Evolutionary conservation across 1,140 invertebrate species (phyloP).

Genomic region (Drosophila novamexicana): DNA sequence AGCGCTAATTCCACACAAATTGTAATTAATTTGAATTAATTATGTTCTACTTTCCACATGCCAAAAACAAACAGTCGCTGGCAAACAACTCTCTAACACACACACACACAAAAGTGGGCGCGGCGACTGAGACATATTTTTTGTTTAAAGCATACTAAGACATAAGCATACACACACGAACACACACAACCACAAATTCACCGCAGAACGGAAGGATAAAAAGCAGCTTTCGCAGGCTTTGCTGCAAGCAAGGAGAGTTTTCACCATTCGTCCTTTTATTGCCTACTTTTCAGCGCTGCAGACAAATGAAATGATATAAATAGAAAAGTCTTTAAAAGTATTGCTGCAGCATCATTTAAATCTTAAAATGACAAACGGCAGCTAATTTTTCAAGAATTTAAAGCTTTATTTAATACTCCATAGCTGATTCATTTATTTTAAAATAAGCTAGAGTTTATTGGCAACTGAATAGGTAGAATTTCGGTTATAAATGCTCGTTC

Average conservation of each 20-base stretch:
- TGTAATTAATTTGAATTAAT: conserved; percentile 83
- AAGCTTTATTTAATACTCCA: no score
- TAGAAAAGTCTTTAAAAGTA: conserved; percentile 7
- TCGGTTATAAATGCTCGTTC: no score
- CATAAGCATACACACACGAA: conserved; percentile 11
- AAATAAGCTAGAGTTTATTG: no score
- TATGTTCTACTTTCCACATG: conserved; percentile 78
- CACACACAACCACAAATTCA: conserved; percentile 12
- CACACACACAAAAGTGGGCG: conserved; percentile 48
- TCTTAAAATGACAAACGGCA: background rate
- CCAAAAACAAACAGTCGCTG: conserved; percentile 58
- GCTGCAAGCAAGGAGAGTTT: conserved; percentile 43
- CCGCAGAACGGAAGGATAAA: conserved; percentile 63
- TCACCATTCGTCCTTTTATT: conserved; percentile 39
- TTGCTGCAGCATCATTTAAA: background rate
- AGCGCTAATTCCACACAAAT: conserved; percentile 81
- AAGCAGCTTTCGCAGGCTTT: conserved; percentile 15
- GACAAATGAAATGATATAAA: conserved; percentile 8
- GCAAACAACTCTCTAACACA: conserved; percentile 10
- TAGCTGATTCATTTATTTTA: no score
- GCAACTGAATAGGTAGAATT: no score
- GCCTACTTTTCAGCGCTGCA: conserved; percentile 31
- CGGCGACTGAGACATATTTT: conserved; percentile 60
- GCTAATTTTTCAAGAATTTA: background rate
- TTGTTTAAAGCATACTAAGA: conserved; percentile 43